Evolutionary conservation across 2,797 vertebrate species (phyloP).

Genomic region (Etheostoma nigrum): DNA sequence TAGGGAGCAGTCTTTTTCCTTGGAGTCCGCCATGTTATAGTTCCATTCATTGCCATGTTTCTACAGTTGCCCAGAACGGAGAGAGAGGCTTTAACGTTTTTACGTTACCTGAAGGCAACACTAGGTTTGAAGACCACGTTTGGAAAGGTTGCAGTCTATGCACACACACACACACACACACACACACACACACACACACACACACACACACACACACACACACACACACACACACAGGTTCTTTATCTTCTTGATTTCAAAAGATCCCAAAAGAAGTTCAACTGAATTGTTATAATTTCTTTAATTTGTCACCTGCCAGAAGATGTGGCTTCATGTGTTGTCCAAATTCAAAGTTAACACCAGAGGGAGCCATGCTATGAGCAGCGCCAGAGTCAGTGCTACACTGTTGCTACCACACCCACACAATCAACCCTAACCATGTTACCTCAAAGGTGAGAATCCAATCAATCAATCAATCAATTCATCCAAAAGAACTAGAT

Average conservation of each 20-base stretch:
- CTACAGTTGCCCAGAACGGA: too few relatives aligned
- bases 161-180: background rate
- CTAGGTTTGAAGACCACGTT: too few relatives aligned
- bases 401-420: conserved; percentile 45
- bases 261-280: background rate
- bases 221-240: background rate
- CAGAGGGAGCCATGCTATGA: conserved; percentile 68
- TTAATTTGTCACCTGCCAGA: background rate
- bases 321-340: background rate
- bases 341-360: conserved; percentile 49
- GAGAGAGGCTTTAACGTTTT: too few relatives aligned
- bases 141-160: too few relatives aligned
- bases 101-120: too few relatives aligned
- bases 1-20: too few relatives aligned
- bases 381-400: background rate
- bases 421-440: conserved; percentile 27
- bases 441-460: conserved; percentile 52
- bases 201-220: too few relatives aligned
- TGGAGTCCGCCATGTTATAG: too few relatives aligned
- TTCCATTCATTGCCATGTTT: too few relatives aligned
- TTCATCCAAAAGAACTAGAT: too few relatives aligned
- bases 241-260: background rate
- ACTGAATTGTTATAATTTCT: background rate
- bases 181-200: background rate
- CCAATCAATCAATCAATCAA: background rate